Evolutionary conservation across 2,888 invertebrate species (phyloP), one percentile per base, ranked within the genome.

Genomic region (Eupithecia tripunctaria): DNA sequence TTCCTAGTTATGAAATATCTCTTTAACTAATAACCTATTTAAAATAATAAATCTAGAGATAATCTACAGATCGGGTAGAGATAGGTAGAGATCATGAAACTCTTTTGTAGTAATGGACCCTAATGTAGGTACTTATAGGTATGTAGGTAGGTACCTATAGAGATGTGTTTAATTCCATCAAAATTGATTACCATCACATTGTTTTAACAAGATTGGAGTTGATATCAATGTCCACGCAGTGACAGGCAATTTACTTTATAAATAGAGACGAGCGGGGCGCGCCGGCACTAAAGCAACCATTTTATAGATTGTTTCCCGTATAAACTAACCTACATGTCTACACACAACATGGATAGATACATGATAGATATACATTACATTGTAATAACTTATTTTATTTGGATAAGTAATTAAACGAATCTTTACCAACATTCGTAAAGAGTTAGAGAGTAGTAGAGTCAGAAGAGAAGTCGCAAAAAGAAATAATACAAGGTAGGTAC

Each of bases 191-290:
- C 75, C 75, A 81, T 81, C 81, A 79, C 80, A 84, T 85, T 82
- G 84, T 85, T 87, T 88, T 87, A 87, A 85, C 86, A 80, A 87
- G 88, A 89, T 88, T 86, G 89, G 81, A 85, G 84, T 86, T 84
- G 88, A 88, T 88, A 88, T 88, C 88, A 87, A 82, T 88, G 88
- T 88, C 87, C 87, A 88, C 88, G 85, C 82, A 85, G 87, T 85
- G 88, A 85, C 85, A 85, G 85, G 86, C 89, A 89, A 91, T 93
- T 92, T 91, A 89, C 90, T 91, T 89, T 92, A 91, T 91, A 92
- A 91, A 93, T 92, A 93, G 90, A 88, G 87, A 82, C 85, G 81
- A 82, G 79, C 81, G 83, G 90, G 93, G 93, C 88, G 93, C 85
- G 94, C 86, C 89, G 79, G 84, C 85, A 87, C 85, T 92, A 89